Evolutionary conservation across 2,888 invertebrate genomes (phyloP).

Genomic region (Tenthredo livida): DNA sequence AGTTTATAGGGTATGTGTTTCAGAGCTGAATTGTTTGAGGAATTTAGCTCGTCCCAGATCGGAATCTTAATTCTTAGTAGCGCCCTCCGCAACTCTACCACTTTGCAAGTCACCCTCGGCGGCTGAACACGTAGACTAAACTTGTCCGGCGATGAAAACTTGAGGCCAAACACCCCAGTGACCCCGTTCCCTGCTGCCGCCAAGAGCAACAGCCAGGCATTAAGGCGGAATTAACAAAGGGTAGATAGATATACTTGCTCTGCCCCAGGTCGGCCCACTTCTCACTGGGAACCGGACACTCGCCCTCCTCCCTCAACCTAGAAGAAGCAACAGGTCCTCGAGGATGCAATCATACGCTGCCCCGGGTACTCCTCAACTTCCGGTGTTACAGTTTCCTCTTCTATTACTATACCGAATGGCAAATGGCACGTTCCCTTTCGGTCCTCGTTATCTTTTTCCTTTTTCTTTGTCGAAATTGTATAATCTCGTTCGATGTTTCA

Average conservation of each 20-base stretch:
- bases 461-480: neutral
- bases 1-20: neutral
- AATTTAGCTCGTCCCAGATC: slow-evolving; percentile 12
- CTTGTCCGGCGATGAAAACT: slow-evolving; percentile 72
- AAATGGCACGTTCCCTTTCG: neutral
- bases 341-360: slow-evolving; percentile 67
- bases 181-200: slow-evolving; percentile 70
- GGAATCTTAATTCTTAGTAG: slow-evolving; percentile 17
- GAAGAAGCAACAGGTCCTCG: slow-evolving; percentile 72
- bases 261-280: slow-evolving; percentile 63
- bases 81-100: slow-evolving; percentile 4
- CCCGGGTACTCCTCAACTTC: slow-evolving; percentile 59
- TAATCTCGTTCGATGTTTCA: neutral
- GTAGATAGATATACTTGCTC: slow-evolving; percentile 40
- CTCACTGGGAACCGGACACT: slow-evolving; percentile 68
- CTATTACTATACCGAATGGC: slow-evolving; percentile 54
- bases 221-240: slow-evolving; percentile 74
- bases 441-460: neutral
- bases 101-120: slow-evolving; percentile 29
- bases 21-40: neutral
- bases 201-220: slow-evolving; percentile 68
- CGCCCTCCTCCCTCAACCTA: slow-evolving; percentile 58
- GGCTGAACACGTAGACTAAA: slow-evolving; percentile 63
- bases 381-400: slow-evolving; percentile 58
- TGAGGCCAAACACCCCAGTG: slow-evolving; percentile 72